Base-by-base conservation (phyloP, 2,113 vertebrate species). In the Colinus virginianus region DNA sequence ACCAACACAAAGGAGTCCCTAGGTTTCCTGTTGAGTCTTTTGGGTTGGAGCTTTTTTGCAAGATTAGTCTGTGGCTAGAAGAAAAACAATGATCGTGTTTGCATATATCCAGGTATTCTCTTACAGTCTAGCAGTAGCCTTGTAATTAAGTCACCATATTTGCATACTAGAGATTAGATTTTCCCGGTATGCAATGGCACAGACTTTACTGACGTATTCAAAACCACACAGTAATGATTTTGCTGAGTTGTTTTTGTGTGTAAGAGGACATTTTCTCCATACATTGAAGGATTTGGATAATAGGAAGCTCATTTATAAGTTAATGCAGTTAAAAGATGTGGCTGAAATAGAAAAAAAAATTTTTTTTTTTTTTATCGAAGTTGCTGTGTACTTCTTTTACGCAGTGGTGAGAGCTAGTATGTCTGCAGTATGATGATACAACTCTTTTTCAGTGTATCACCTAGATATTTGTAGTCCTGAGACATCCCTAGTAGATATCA, bases 61-160 rank as follows among this genome's bases (percentile, higher is more conserved):
- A 80, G 72, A 61, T 70, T 59, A 4, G 38, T 70, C 69, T 94
- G n/a, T 30, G 40, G 34, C 51, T 72, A 58, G 62, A 13, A 59
- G 76, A 71, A 92, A 82, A 70, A 9, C 34, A 40, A 20, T 43
- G 49, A 67, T 63, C 8, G 0, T 87, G 69, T 89, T 84, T 92
- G 40, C 40, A 66, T 84, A 56, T 78, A 72, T 88, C 61, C 79
- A 71, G 69, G 79, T 93, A 80, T 22, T 93, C 19, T 26, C 86
- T 71, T 84, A 22, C 76, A 81, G 48, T 75, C 56, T 42, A 45
- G 62, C 48, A 71, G 63, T 76, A 49, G 25, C 79, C 87, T 79
- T 82, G 59, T 91, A 87, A 82, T 93, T 94, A 76, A 71, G 53
- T 84, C 55, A 28, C 78, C 45, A 30, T 83, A 53, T 83, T 80